Evolutionary conservation across 1,140 invertebrate species (phyloP).

Genomic region (Drosophila repletoides): DNA sequence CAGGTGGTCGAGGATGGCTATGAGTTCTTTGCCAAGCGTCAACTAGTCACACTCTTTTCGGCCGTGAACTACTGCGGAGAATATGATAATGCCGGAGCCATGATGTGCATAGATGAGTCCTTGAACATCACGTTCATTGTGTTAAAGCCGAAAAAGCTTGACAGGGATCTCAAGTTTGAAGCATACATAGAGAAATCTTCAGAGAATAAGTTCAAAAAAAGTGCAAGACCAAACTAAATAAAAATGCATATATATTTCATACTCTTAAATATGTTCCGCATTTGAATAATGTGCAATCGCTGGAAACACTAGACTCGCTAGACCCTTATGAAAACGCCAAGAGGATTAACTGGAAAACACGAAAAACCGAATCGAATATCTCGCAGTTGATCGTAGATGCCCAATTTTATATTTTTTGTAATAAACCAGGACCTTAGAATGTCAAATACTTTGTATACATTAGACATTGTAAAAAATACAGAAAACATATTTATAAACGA

Average conservation of each 20-base stretch:
- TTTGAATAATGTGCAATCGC: too few relatives aligned
- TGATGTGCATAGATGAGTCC: slow-evolving; percentile 99
- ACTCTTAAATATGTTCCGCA: too few relatives aligned
- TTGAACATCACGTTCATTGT: slow-evolving; percentile 96
- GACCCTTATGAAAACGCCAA: too few relatives aligned
- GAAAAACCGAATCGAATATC: too few relatives aligned
- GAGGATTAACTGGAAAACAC: too few relatives aligned
- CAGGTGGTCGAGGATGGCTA: slow-evolving; percentile 99
- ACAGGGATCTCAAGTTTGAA: not conserved
- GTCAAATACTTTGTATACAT: slow-evolving; percentile 87
- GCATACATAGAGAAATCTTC: slow-evolving; percentile 12
- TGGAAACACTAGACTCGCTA: too few relatives aligned
- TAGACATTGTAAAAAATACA: slow-evolving; percentile 68
- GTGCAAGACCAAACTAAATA: too few relatives aligned
- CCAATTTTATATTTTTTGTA: too few relatives aligned
- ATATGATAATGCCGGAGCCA: slow-evolving; percentile 98
- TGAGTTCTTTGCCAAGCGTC: slow-evolving; percentile 98
- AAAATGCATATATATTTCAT: too few relatives aligned
- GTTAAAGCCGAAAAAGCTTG: slow-evolving; percentile 83
- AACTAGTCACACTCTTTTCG: slow-evolving; percentile 98
- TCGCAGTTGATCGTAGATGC: too few relatives aligned
- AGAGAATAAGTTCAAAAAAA: slow-evolving; percentile 92
- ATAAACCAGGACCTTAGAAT: too few relatives aligned
- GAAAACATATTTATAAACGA: not conserved
- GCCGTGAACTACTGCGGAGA: slow-evolving; percentile 87